Evolutionary conservation across 2,113 vertebrate genomes (phyloP).

Genomic region (Sminthopsis crassicaudata): DNA sequence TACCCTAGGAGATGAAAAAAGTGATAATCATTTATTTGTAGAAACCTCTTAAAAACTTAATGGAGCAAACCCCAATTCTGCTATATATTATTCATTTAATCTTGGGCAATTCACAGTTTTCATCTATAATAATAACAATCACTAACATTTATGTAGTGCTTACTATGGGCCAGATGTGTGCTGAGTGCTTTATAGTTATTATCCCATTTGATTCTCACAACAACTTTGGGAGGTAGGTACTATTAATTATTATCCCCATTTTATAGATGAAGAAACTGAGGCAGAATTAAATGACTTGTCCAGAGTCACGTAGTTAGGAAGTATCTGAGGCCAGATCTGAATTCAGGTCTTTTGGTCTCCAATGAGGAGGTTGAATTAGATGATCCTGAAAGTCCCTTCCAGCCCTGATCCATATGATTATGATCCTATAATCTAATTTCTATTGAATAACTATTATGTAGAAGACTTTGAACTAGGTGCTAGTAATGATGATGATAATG

Average conservation of each 20-base stretch:
- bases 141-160: neutral
- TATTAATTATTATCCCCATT: neutral
- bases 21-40: neutral
- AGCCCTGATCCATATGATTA: neutral
- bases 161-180: neutral
- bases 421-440: neutral
- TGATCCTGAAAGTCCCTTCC: neutral
- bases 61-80: neutral
- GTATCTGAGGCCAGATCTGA: neutral
- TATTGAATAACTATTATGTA: neutral
- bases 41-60: neutral
- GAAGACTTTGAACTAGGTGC: neutral
- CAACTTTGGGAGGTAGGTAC: neutral
- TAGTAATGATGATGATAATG: neutral
- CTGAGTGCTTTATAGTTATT: neutral
- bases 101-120: neutral
- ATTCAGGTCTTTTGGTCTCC: neutral
- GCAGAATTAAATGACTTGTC: neutral
- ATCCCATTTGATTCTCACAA: neutral
- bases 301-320: neutral
- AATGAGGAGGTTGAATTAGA: neutral
- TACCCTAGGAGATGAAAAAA: neutral
- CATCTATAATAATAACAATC: neutral
- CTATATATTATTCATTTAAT: neutral
- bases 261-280: neutral